Conservation (phyloP, 2,888 invertebrate genomes). For the Eudiplozoon nipponicum region DNA sequence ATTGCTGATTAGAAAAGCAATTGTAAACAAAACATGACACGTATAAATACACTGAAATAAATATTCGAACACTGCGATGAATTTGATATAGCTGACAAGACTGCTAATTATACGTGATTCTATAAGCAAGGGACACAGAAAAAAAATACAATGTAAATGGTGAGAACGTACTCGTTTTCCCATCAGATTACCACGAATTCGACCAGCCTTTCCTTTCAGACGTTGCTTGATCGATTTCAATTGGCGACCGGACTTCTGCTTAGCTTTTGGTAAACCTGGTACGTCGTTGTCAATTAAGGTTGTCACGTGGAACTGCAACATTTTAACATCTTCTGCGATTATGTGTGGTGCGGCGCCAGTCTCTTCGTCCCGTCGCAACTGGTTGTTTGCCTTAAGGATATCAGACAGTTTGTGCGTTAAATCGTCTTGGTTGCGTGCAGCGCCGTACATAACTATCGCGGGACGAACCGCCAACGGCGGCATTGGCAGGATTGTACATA, state of each 20-base stretch:
- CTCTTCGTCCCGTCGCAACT: constrained; percentile 64
- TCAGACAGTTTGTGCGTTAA: constrained; percentile 90
- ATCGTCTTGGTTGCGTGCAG: constrained; percentile 82
- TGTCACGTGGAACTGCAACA: constrained; percentile 89
- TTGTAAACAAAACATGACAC: too few species aligned
- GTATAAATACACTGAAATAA: too few species aligned
- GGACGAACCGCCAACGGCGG: constrained; percentile 78
- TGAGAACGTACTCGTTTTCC: constrained; percentile 83
- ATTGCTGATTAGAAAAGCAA: too few species aligned
- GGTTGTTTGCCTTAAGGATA: constrained; percentile 87
- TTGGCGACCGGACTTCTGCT: constrained; percentile 94
- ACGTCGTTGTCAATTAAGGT: constrained; percentile 91
- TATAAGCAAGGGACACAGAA: too few species aligned
- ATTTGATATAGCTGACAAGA: too few species aligned
- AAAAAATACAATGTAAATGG: too few species aligned
- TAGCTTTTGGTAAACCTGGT: constrained; percentile 73
- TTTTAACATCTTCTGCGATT: constrained; percentile 69
- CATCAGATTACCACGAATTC: constrained; percentile 95
- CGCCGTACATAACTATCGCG: constrained; percentile 94
- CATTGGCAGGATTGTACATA: constrained; percentile 74
- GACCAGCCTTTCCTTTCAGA: constrained; percentile 77
- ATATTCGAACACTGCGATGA: too few species aligned
- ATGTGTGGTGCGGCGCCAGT: constrained; percentile 89
- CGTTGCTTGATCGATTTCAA: constrained; percentile 82
- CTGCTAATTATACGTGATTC: too few species aligned